A percentile compares a stretch with the other conserved stretches of the same genome.
Conservation (phyloP, 2,797 vertebrate species). For the Galaxias olidus region DNA sequence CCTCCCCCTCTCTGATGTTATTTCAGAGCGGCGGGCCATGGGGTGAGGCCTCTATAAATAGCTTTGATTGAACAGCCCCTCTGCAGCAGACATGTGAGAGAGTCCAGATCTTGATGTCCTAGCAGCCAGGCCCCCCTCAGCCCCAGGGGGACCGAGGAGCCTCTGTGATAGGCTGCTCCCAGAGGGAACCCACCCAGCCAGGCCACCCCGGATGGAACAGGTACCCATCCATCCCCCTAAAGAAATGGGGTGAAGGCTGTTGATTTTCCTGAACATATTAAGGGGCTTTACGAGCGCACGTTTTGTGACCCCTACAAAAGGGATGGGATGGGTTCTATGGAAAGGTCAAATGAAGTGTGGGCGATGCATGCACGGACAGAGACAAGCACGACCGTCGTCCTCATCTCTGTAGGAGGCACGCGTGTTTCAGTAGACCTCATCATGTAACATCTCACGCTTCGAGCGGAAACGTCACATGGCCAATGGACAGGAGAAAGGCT, state of each 20-base stretch:
- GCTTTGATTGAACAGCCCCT: neutral
- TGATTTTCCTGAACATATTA: neutral
- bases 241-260: no score
- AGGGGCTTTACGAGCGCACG: neutral
- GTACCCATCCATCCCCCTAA: no score
- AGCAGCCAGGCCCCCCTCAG: constrained; percentile 33
- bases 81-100: constrained; percentile 5
- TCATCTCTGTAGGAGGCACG: no score
- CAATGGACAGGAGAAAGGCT: no score
- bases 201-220: constrained; percentile 14
- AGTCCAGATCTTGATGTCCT: constrained; percentile 24
- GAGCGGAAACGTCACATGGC: no score
- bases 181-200: constrained; percentile 37
- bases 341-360: no score
- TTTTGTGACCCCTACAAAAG: no score
- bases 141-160: neutral
- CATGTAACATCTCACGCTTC: no score
- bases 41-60: constrained; percentile 4
- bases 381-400: no score
- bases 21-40: neutral
- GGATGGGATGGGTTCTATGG: no score
- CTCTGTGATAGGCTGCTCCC: neutral
- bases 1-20: neutral
- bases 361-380: no score
- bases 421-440: no score